Conservation (phyloP, 2,888 invertebrate species). For the Lypha dubia region DNA sequence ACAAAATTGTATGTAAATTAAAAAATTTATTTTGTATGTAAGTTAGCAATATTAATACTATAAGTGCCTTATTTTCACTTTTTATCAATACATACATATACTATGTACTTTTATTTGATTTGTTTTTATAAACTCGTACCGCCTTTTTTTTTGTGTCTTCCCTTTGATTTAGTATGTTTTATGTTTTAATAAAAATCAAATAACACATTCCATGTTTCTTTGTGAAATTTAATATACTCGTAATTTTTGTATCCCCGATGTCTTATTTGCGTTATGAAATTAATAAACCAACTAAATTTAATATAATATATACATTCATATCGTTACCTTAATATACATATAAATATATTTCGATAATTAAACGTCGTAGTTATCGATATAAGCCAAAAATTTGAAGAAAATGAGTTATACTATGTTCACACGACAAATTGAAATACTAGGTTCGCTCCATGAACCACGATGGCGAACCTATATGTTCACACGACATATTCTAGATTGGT, state of each 20-base stretch:
- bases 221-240: conserved; percentile 14
- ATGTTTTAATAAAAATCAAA: conserved; percentile 11
- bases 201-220: conserved; percentile 58
- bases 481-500: too few species aligned
- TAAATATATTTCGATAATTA: too few species aligned
- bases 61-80: conserved; percentile 51
- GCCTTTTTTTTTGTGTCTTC: conserved; percentile 18
- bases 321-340: too few species aligned
- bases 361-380: too few species aligned
- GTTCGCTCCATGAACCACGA: too few species aligned
- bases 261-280: background rate
- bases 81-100: conserved; percentile 11
- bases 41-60: conserved; percentile 26
- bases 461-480: too few species aligned
- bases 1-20: conserved; percentile 20
- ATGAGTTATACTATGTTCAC: too few species aligned
- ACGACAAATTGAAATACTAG: too few species aligned
- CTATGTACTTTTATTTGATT: conserved; percentile 11
- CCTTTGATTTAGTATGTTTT: conserved; percentile 28
- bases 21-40: background rate
- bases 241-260: background rate
- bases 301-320: too few species aligned
- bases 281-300: conserved; percentile 21
- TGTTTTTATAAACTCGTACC: background rate
- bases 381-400: too few species aligned